Conservation (phyloP, 2,888 invertebrate genomes). For the Drosophila bunnanda region DNA sequence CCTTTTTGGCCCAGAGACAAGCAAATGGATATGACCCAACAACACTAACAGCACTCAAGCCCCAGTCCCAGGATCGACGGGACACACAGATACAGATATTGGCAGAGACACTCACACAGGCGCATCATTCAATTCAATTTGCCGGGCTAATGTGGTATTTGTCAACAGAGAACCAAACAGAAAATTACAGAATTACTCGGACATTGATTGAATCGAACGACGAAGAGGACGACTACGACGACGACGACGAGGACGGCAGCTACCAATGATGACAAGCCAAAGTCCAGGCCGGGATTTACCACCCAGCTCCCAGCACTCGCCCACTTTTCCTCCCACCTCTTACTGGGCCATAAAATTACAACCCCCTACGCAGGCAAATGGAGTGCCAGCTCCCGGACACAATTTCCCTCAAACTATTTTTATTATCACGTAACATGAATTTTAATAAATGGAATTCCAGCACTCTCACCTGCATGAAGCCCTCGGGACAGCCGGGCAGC, state of each 20-base stretch:
- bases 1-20: conserved; percentile 30
- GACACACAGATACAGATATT: conserved; percentile 27
- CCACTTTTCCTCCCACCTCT: neutral
- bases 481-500: conserved; percentile 92
- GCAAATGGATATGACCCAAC: conserved; percentile 41
- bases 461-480: conserved; percentile 91
- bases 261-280: conserved; percentile 40
- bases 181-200: conserved; percentile 81
- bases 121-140: conserved; percentile 77
- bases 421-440: conserved; percentile 68
- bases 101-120: conserved; percentile 27
- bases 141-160: conserved; percentile 80
- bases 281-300: conserved; percentile 28
- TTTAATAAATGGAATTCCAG: conserved; percentile 58
- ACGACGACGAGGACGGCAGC: conserved; percentile 34
- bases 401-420: conserved; percentile 44
- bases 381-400: conserved; percentile 60
- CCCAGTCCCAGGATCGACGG: conserved; percentile 46
- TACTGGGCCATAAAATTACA: conserved; percentile 65
- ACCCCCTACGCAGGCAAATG: conserved; percentile 61
- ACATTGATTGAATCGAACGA: conserved; percentile 79
- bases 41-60: conserved; percentile 59
- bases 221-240: conserved; percentile 30
- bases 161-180: conserved; percentile 66
- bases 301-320: conserved; percentile 8